Evolutionary conservation across 1,140 invertebrate genomes (phyloP).

Genomic region (Ceratosolen solmsi): DNA sequence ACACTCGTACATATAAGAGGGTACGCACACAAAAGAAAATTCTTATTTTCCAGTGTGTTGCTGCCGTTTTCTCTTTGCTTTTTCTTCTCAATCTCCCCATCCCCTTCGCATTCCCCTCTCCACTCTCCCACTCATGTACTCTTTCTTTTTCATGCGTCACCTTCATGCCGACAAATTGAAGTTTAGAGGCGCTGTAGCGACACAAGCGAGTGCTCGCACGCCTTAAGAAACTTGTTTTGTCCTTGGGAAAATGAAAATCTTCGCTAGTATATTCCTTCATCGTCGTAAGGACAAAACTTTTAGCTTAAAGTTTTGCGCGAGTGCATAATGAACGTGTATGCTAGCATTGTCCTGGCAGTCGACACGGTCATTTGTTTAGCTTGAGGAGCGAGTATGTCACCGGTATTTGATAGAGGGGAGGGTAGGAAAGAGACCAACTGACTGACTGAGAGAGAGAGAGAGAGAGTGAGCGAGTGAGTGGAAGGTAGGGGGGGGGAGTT

Average conservation of each 20-base stretch:
- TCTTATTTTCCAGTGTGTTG: not conserved
- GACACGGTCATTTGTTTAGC: constrained; percentile 49
- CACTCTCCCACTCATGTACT: not conserved
- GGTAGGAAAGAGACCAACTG: not conserved
- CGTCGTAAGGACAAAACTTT: constrained; percentile 12
- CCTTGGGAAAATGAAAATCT: constrained; percentile 50
- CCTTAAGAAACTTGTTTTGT: constrained; percentile 36
- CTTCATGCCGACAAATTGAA: constrained; percentile 45
- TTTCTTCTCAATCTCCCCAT: not conserved
- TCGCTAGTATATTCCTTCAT: not conserved
- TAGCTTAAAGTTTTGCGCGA: constrained; percentile 14
- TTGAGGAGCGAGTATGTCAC: too few relatives aligned
- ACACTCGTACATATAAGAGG: too few relatives aligned
- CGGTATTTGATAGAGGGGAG: not conserved
- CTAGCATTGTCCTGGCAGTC: constrained; percentile 25
- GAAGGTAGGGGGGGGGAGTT: not conserved
- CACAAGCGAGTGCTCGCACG: not conserved
- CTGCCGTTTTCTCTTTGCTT: not conserved
- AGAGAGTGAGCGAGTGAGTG: not conserved
- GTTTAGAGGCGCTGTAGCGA: constrained; percentile 23
- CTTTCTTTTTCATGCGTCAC: not conserved
- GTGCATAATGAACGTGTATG: constrained; percentile 23
- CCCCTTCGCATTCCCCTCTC: not conserved
- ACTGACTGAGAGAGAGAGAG: not conserved
- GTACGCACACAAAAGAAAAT: too few relatives aligned